Percentiles rank a stretch among this genome's conserved stretches.
Conservation (phyloP, 2,888 invertebrate genomes). For the Conomelus anceps region DNA sequence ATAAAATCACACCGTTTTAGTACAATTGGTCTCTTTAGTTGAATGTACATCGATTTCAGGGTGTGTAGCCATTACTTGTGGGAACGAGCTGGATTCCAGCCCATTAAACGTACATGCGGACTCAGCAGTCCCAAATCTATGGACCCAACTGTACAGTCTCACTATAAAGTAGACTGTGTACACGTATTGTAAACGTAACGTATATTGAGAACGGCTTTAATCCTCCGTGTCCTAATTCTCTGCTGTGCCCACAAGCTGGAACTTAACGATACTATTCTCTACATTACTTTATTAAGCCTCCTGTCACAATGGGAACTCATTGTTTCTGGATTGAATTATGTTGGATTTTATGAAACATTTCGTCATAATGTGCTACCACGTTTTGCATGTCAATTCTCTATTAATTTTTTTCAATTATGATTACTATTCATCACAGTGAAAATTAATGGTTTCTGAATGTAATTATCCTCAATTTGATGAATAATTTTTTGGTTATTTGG, state of each 20-base stretch:
- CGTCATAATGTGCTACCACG: no score
- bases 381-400: no score
- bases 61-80: neutral
- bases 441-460: no score
- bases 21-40: neutral
- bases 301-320: no score
- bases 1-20: neutral
- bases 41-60: neutral
- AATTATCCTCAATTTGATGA: no score
- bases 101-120: neutral
- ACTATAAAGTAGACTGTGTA: neutral
- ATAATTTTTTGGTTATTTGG: no score
- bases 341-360: no score
- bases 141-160: neutral
- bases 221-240: neutral
- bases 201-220: neutral
- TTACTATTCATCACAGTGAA: no score
- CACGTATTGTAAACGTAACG: neutral
- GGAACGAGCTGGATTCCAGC: neutral
- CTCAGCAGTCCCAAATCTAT: neutral
- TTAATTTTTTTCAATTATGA: no score
- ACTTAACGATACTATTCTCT: neutral
- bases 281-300: neutral
- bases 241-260: neutral
- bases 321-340: no score